Percentiles rank a stretch among this genome's conserved stretches.
Evolutionary conservation across 2,797 vertebrate species (phyloP).

Genomic region (Cuniculus paca): DNA sequence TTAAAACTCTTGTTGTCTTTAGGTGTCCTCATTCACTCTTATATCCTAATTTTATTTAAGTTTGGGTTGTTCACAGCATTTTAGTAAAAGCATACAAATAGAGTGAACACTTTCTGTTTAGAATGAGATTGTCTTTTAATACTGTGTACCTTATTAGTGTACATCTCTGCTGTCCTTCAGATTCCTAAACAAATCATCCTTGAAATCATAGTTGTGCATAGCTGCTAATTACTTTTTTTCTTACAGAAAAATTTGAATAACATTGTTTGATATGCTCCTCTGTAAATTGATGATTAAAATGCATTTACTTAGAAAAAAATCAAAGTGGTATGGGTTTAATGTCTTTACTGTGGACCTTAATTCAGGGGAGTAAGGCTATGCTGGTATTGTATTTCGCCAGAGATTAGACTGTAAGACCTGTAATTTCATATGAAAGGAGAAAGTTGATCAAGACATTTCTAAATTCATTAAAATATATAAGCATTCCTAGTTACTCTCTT

Average conservation of each 20-base stretch:
- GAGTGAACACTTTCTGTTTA: conserved; percentile 56
- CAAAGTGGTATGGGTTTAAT: conserved; percentile 30
- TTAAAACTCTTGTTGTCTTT: conserved; percentile 9
- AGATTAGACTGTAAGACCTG: neutral
- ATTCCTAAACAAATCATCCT: conserved; percentile 55
- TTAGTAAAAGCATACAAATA: conserved; percentile 33
- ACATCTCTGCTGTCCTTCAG: conserved; percentile 45
- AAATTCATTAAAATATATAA: conserved; percentile 50
- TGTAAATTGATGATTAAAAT: conserved; percentile 65
- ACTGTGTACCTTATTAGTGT: neutral
- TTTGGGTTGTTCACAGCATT: conserved; percentile 37
- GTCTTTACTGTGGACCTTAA: neutral
- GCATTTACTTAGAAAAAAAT: conserved; percentile 51
- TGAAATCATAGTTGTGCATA: conserved; percentile 64
- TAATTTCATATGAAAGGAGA: conserved; percentile 39
- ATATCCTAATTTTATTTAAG: conserved; percentile 48
- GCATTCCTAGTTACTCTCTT: conserved; percentile 32
- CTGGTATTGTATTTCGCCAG: neutral
- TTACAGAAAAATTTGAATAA: conserved; percentile 74
- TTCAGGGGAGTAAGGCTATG: conserved; percentile 11
- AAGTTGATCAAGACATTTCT: conserved; percentile 10
- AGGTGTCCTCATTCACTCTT: conserved; percentile 44
- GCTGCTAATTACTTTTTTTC: conserved; percentile 68
- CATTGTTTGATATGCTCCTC: conserved; percentile 69
- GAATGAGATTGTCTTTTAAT: conserved; percentile 56